A percentile compares a stretch with the other conserved stretches of the same genome.
Conservation (phyloP, 1,140 invertebrate genomes). For the Hormaphis cornu region DNA sequence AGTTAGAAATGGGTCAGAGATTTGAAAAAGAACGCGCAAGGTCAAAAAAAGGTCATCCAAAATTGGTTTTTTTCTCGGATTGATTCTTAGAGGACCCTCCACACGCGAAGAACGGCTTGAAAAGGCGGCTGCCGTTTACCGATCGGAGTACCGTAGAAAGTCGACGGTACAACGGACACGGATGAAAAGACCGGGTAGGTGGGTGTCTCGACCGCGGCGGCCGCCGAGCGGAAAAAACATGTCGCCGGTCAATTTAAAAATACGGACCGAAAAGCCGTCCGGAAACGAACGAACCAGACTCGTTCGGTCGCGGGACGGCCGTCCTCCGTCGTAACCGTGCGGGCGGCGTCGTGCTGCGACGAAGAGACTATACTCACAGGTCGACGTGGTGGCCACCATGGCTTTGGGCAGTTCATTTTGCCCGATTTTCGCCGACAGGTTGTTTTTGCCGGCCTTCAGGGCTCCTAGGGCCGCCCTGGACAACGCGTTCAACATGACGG, state of each 20-base stretch:
- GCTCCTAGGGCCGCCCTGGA: constrained; percentile 51
- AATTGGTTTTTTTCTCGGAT: not conserved
- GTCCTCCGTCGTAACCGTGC: not conserved
- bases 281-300: too few species aligned
- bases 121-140: too few species aligned
- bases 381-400: constrained; percentile 46
- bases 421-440: constrained; percentile 44
- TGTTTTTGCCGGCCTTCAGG: constrained; percentile 51
- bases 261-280: too few species aligned
- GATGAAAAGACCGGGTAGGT: too few species aligned
- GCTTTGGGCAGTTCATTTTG: constrained; percentile 50
- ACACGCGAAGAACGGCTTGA: too few species aligned
- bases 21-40: not conserved
- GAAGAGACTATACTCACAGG: constrained; percentile 48
- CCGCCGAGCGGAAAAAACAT: not conserved
- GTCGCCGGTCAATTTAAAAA: not conserved
- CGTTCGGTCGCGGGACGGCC: too few species aligned
- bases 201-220: too few species aligned
- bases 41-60: constrained; percentile 8
- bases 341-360: not conserved
- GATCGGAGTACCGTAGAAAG: too few species aligned
- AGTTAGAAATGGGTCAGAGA: not conserved
- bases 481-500: constrained; percentile 56
- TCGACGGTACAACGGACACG: too few species aligned
- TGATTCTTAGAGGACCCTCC: too few species aligned